Evolutionary conservation across 2,113 vertebrate genomes (phyloP).

Genomic region (Syngnathus scovelli): DNA sequence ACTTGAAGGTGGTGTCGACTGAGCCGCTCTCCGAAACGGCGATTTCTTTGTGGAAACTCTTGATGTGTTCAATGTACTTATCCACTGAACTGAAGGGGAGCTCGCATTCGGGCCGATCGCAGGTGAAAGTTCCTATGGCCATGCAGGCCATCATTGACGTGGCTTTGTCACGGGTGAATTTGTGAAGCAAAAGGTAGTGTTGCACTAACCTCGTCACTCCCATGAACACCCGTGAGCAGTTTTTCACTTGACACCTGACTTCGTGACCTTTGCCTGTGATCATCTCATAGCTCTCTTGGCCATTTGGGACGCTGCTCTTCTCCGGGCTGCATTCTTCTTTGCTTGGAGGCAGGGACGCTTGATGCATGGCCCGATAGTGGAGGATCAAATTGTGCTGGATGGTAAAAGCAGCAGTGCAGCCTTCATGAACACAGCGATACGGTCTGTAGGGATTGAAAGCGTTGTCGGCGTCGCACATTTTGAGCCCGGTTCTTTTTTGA

Average conservation of each 20-base stretch:
- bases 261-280: conserved; percentile 74
- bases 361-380: conserved; percentile 96
- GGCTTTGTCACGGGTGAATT: conserved; percentile 92
- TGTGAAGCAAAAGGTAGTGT: conserved; percentile 94
- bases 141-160: conserved; percentile 79
- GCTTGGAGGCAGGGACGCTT: conserved; percentile 79
- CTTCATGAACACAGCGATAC: conserved; percentile 93
- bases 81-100: conserved; percentile 83
- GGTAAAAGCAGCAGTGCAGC: conserved; percentile 92
- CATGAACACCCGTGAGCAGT: conserved; percentile 93
- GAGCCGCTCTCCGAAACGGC: conserved; percentile 78
- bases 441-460: conserved; percentile 86
- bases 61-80: conserved; percentile 89
- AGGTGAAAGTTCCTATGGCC: conserved; percentile 82
- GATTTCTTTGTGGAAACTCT: conserved; percentile 85
- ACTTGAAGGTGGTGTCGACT: conserved; percentile 84
- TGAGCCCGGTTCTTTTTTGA: conserved; percentile 60
- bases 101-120: conserved; percentile 86
- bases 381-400: conserved; percentile 97
- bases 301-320: conserved; percentile 39
- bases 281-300: conserved; percentile 31
- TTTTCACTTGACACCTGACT: conserved; percentile 90
- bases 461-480: conserved; percentile 66
- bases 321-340: conserved; percentile 77
- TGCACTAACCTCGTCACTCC: conserved; percentile 89